Evolutionary conservation across 2,888 invertebrate genomes (phyloP), one percentile per base, ranked within the genome.

Genomic region (Cephus rjabovi): DNA sequence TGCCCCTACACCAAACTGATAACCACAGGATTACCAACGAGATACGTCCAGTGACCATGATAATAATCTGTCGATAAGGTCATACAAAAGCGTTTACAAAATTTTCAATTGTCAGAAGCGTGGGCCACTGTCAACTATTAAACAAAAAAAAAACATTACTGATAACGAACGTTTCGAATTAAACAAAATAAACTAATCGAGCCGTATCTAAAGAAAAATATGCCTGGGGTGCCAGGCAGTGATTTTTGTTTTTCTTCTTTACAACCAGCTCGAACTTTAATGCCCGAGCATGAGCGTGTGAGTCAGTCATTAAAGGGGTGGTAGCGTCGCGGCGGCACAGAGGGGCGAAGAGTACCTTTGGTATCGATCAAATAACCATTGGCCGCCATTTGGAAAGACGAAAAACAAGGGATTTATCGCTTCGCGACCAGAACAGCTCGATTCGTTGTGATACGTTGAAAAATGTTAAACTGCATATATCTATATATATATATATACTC

Each of bases 351-450:
- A 75, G 40, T 37, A 68, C 33, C 34, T 83, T 85, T 84, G 82
- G 87, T 90, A 90, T 90, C 89, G 90, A 90, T 89, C 87, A 88
- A 90, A 90, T 90, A 90, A 87, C 87, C 84, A 85, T 80, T 78
- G 81, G 80, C 74, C 82, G 82, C 82, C 83, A 84, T 85, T 83
- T 79, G 84, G 79, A 83, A 83, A 81, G 82, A 83, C 81, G 77
- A 74, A 82, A 83, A 83, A 81, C 82, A 80, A 69, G 35, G 73
- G 56, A 34, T 81, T 82, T 37, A 76, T 78, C 80, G 74, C 80
- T 75, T 75, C 70, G 33, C 71, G 71, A 80, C 78, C 56, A 56
- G 71, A 34, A 33, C n/a, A 31, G 33, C 71, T 56, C 71, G 33
- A 31, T 23, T 34, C 33, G n/a, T 11, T 71, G 71, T 71, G 9